Percentiles rank a stretch among this genome's conserved stretches.
These are phyloP conservation scores for Nomada ferruginata DNA, from an alignment of 2,888 invertebrate species.

Conservation along the genomic window DNA sequence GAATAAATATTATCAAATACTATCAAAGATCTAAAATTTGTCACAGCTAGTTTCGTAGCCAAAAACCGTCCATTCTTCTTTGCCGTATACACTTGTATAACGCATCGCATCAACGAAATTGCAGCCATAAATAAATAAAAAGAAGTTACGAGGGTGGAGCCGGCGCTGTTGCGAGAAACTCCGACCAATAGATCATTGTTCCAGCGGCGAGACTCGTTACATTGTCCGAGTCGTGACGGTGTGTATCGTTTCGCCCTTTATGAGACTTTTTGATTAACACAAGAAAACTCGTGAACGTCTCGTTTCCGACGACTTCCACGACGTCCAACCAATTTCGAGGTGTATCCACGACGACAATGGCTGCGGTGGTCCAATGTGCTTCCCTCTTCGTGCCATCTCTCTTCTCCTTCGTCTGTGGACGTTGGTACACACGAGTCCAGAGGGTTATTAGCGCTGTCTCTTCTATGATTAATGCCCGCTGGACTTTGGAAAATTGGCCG, in stretches of 20 bases:
- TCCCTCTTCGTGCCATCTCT: background rate
- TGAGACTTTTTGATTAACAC: slow-evolving; percentile 74
- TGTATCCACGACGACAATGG: slow-evolving; percentile 60
- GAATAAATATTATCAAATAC: too few species aligned
- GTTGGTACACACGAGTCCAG: slow-evolving; percentile 48
- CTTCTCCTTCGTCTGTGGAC: background rate
- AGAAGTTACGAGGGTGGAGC: background rate
- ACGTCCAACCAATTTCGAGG: slow-evolving; percentile 53
- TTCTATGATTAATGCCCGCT: slow-evolving; percentile 77
- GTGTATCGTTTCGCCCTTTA: slow-evolving; percentile 55
- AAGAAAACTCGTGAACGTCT: slow-evolving; percentile 53
- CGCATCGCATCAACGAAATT: background rate
- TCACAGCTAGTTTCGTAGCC: background rate
- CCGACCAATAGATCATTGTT: slow-evolving; percentile 62
- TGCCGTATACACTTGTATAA: background rate
- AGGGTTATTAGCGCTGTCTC: slow-evolving; percentile 77
- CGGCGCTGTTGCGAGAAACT: slow-evolving; percentile 21
- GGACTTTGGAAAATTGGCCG: slow-evolving; percentile 79
- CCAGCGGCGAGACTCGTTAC: slow-evolving; percentile 21
- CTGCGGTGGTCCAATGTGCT: background rate
- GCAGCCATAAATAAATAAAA: slow-evolving; percentile 18
- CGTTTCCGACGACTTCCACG: slow-evolving; percentile 32
- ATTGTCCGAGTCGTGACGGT: slow-evolving; percentile 16
- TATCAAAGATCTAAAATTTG: background rate
- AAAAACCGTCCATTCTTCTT: background rate